Percentiles rank a stretch among this genome's conserved stretches.
These are phyloP conservation scores for Agonopterix alstromeriana DNA, from an alignment of 2,888 invertebrate genomes.

Conservation along the genomic window DNA sequence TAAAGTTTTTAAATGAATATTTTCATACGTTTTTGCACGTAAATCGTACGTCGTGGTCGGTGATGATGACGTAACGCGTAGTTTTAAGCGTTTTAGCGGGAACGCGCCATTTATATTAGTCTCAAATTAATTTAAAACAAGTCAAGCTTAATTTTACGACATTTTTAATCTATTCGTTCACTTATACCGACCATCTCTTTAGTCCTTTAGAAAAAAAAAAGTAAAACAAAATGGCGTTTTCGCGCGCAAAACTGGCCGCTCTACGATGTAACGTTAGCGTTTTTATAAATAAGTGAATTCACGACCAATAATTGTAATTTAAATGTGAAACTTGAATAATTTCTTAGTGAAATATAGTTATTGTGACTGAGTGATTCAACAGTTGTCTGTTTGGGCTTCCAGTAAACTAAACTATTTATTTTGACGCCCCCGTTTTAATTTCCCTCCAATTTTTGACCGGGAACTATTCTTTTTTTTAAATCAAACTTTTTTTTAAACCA, in stretches of 20 bases:
- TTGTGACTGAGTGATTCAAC: conserved; percentile 68
- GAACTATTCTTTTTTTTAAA: conserved; percentile 1
- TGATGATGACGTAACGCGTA: conserved; percentile 33
- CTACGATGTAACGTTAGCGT: conserved; percentile 56
- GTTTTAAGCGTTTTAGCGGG: conserved; percentile 45
- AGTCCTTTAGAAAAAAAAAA: not conserved
- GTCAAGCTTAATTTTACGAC: not conserved
- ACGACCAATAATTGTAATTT: conserved; percentile 76
- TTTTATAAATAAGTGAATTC: conserved; percentile 60
- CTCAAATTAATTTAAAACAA: conserved; percentile 8
- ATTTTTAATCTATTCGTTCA: not conserved
- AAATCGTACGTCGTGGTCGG: conserved; percentile 40
- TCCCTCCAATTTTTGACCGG: conserved; percentile 11
- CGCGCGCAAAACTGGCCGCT: conserved; percentile 42
- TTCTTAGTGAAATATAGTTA: conserved; percentile 70
- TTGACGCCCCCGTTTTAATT: conserved; percentile 35
- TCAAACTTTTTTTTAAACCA: conserved; percentile 27
- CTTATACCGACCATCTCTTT: not conserved
- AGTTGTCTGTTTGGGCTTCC: conserved; percentile 74
- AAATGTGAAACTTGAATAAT: conserved; percentile 58
- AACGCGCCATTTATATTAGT: conserved; percentile 28
- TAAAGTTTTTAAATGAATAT: conserved; percentile 65
- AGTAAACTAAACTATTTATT: conserved; percentile 62
- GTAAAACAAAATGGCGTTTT: conserved; percentile 27
- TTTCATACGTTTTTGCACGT: conserved; percentile 77